Conservation (phyloP, 2,797 vertebrate genomes). For the Sparidentex hasta region DNA sequence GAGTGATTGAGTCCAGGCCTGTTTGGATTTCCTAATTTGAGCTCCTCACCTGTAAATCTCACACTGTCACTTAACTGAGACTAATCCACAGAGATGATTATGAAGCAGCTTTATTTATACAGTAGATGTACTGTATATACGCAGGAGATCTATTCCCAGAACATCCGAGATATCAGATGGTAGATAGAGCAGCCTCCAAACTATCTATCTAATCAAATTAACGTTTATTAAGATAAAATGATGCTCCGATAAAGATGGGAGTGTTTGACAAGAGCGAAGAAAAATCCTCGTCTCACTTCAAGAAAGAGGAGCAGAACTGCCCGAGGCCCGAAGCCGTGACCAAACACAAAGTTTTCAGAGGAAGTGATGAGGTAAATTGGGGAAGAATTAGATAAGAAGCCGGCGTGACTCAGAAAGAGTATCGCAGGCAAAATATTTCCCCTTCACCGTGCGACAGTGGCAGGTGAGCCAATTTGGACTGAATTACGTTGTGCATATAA, state of each 20-base stretch:
- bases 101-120: slow-evolving; percentile 35
- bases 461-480: slow-evolving; percentile 81
- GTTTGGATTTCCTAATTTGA: slow-evolving; percentile 23
- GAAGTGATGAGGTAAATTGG: slow-evolving; percentile 67
- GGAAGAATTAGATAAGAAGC: slow-evolving; percentile 39
- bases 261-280: slow-evolving; percentile 65
- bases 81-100: slow-evolving; percentile 65
- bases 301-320: slow-evolving; percentile 59
- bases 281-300: slow-evolving; percentile 62
- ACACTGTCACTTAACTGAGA: slow-evolving; percentile 55
- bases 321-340: slow-evolving; percentile 68
- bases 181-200: slow-evolving; percentile 76
- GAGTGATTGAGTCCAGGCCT: slow-evolving; percentile 27
- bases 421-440: slow-evolving; percentile 78
- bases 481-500: slow-evolving; percentile 80
- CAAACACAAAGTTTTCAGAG: slow-evolving; percentile 75
- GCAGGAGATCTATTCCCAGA: slow-evolving; percentile 65
- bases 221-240: slow-evolving; percentile 91
- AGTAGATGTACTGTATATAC: slow-evolving; percentile 28
- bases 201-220: slow-evolving; percentile 83
- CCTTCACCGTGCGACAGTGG: slow-evolving; percentile 71
- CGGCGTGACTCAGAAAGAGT: slow-evolving; percentile 42
- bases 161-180: slow-evolving; percentile 79
- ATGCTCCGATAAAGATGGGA: slow-evolving; percentile 86
- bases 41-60: slow-evolving; percentile 33